Evolutionary conservation across 2,113 vertebrate species (phyloP), one percentile per base, ranked within the genome.

Genomic region (Ailuropoda melanoleuca): DNA sequence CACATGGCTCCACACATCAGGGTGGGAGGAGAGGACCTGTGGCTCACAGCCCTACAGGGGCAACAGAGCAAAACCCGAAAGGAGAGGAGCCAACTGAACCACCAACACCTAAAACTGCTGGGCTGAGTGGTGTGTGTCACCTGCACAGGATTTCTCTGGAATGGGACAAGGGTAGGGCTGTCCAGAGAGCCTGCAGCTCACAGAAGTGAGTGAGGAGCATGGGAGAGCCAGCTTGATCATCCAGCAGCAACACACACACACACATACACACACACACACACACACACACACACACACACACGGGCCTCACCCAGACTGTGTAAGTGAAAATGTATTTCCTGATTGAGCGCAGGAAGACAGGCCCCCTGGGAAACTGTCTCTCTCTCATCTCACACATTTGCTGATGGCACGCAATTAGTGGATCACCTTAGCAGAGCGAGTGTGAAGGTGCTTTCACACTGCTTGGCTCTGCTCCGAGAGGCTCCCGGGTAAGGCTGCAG

Each of bases 361-460:
- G 97, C 83, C 48, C 90, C 88, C 90, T 83, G 58, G 92, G 92
- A 96, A 77, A 93, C 93, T 85, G 75, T 90, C 97, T 98, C 88
- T 24, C 95, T 88, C 46, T 56, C 66, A 55, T 98, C 97, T 98
- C 80, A 92, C 97, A 97, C 96, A 6, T 98, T 97, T 98, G 97
- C 77, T 60, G 56, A 95, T 88, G 80, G 96, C 84, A 55, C 74
- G 97, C 98, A 98, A 98, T 98, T 98, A 98, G 97, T 48, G 92
- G 97, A 75, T 95, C 97, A 90, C 94, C 93, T 98, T 39, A 0
- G 94, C 37, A 12, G 12, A 74, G 96, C 96, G 92, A 34, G 96
- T 74, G 96, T 39, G 95, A 98, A 96, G 0, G 21, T 74, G 90
- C 39, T 60, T 96, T 98, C 94, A 81, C 93, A 0, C 95, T 66